Conservation (phyloP, 2,113 vertebrate species). For the Chaetodon auriga region DNA sequence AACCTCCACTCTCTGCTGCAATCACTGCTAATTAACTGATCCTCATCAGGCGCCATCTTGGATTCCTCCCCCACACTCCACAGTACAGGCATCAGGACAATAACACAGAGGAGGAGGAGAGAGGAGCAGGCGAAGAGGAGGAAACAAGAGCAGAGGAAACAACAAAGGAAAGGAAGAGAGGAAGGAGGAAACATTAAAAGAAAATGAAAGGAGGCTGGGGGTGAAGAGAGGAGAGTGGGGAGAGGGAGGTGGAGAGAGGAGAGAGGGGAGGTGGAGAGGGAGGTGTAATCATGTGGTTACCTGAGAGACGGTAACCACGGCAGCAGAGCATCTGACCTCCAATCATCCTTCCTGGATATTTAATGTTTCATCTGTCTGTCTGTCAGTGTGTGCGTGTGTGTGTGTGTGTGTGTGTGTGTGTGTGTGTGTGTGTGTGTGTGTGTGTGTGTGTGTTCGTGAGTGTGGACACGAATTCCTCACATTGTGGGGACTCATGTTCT, state of each 20-base stretch:
- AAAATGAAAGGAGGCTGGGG: too few relatives aligned
- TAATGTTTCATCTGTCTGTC: slow-evolving; percentile 18
- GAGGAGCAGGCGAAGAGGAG: background rate
- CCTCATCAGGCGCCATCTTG: slow-evolving; percentile 39
- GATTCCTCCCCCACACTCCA: slow-evolving; percentile 5
- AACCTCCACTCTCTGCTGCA: slow-evolving; percentile 19
- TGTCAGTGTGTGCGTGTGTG: background rate
- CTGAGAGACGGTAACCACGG: slow-evolving; percentile 53
- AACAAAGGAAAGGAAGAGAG: too few relatives aligned
- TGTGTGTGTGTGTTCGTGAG: background rate
- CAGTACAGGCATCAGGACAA: background rate
- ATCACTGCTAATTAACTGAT: slow-evolving; percentile 55
- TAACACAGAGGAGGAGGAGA: background rate
- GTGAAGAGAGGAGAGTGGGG: too few relatives aligned
- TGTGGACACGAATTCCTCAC: too few relatives aligned
- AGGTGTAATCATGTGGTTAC: slow-evolving; percentile 26
- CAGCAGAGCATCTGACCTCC: slow-evolving; percentile 45
- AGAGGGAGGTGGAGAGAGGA: background rate
- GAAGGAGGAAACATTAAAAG: too few relatives aligned
- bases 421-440: slow-evolving; percentile 1
- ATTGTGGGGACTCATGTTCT: too few relatives aligned
- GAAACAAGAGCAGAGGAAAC: background rate
- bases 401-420: background rate
- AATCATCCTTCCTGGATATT: slow-evolving; percentile 48
- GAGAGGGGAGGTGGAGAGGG: too few relatives aligned